These are phyloP conservation scores for Lasaia peninsularis DNA, from an alignment of 1,140 invertebrate genomes.

Conservation along the genomic window DNA sequence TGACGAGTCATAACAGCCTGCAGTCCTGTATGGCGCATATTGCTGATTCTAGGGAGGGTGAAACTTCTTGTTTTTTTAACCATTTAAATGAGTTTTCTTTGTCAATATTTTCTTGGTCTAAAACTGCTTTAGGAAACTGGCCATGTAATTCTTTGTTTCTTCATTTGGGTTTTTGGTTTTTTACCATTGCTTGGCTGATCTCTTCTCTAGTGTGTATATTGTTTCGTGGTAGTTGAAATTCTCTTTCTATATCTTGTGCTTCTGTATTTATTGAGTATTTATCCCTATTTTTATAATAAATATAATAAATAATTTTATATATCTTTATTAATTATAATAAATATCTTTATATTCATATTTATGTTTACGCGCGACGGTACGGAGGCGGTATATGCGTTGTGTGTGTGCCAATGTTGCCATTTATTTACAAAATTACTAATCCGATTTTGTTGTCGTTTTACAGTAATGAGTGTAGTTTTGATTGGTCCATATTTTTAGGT, in stretches of 20 bases:
- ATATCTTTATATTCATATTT: too few species aligned
- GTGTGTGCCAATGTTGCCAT: too few species aligned
- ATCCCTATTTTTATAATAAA: not conserved
- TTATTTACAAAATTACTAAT: too few species aligned
- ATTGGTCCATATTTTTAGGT: too few species aligned
- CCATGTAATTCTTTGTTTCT: not conserved
- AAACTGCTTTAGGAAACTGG: not conserved
- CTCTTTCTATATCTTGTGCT: not conserved
- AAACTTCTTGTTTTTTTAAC: not conserved
- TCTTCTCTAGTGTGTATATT: not conserved
- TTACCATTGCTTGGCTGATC: not conserved
- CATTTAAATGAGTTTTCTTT: not conserved
- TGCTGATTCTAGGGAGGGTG: not conserved
- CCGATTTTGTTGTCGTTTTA: too few species aligned
- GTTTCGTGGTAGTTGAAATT: not conserved
- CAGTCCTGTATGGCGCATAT: not conserved
- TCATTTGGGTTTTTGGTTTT: not conserved
- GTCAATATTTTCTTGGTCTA: not conserved
- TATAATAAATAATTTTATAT: too few species aligned
- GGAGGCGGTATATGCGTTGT: too few species aligned
- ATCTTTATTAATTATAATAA: too few species aligned
- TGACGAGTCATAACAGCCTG: not conserved
- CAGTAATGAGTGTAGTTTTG: too few species aligned
- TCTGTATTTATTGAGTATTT: not conserved
- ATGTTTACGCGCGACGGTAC: too few species aligned